Conservation (phyloP, 2,113 vertebrate species). For the Leucopsar rothschildi region DNA sequence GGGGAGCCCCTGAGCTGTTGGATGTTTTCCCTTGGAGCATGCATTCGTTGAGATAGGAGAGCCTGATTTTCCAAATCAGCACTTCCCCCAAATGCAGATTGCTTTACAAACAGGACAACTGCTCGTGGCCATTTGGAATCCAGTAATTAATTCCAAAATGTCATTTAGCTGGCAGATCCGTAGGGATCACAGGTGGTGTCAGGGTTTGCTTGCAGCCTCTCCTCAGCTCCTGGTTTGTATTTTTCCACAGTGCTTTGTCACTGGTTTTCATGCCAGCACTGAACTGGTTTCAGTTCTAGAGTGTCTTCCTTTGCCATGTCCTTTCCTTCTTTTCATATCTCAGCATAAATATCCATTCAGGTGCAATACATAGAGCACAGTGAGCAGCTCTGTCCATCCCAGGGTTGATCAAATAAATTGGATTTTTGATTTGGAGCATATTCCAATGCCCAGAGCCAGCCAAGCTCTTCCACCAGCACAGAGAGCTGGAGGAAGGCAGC, state of each 20-base stretch:
- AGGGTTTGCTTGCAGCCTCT: neutral
- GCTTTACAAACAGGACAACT: neutral
- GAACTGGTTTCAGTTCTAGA: neutral
- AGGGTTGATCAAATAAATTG: neutral
- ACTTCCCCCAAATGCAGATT: constrained; percentile 6
- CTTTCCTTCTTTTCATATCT: neutral
- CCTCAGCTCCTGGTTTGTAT: neutral
- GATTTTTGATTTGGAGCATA: neutral
- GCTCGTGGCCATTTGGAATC: neutral
- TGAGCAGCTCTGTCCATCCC: neutral
- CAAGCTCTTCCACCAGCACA: neutral
- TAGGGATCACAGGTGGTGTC: neutral
- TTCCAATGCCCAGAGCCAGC: neutral
- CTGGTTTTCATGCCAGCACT: neutral
- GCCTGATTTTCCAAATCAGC: constrained; percentile 40
- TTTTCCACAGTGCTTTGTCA: neutral
- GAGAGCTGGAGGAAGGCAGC: neutral
- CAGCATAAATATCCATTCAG: rapidly evolving
- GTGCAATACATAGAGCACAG: neutral
- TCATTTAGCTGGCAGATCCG: neutral
- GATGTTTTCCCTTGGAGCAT: constrained; percentile 22
- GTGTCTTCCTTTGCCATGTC: neutral
- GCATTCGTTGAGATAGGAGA: constrained; percentile 29
- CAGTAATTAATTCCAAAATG: constrained; percentile 5
- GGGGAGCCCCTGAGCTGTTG: constrained; percentile 45